phyloP scores from a whole-genome alignment of 2,888 invertebrate species.

The Mantis religiosa region DNA sequence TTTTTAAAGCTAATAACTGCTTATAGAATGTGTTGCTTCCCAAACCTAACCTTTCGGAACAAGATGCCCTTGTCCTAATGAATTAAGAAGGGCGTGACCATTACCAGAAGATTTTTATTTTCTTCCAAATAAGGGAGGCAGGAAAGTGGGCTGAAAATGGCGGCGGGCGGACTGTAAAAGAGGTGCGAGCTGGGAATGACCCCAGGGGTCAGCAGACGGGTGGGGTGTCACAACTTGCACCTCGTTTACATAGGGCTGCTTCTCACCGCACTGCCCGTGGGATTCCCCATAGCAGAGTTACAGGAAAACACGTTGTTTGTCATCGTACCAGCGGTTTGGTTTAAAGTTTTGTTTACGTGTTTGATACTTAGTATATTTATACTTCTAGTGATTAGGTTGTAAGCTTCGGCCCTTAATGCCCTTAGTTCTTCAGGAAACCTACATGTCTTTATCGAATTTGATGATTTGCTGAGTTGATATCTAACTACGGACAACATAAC shows the following conservation, averaged over 20 bases:
- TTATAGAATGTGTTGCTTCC: too few relatives aligned
- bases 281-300: background rate
- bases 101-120: background rate
- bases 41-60: background rate
- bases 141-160: background rate
- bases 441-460: too few relatives aligned
- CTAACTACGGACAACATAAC: too few relatives aligned
- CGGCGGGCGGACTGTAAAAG: background rate
- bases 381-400: too few relatives aligned
- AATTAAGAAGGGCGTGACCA: background rate
- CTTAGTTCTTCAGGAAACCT: too few relatives aligned
- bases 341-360: too few relatives aligned
- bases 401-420: too few relatives aligned
- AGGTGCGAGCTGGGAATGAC: background rate
- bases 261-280: background rate
- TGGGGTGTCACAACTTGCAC: background rate
- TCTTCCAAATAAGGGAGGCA: background rate
- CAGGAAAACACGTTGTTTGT: too few relatives aligned
- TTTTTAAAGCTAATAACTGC: too few relatives aligned
- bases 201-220: background rate
- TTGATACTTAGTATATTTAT: too few relatives aligned
- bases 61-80: background rate
- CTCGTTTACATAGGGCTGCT: background rate
- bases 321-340: background rate
- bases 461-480: too few relatives aligned